phyloP scores from a whole-genome alignment of 1,140 invertebrate genomes.

The Phymastichus coffea region DNA sequence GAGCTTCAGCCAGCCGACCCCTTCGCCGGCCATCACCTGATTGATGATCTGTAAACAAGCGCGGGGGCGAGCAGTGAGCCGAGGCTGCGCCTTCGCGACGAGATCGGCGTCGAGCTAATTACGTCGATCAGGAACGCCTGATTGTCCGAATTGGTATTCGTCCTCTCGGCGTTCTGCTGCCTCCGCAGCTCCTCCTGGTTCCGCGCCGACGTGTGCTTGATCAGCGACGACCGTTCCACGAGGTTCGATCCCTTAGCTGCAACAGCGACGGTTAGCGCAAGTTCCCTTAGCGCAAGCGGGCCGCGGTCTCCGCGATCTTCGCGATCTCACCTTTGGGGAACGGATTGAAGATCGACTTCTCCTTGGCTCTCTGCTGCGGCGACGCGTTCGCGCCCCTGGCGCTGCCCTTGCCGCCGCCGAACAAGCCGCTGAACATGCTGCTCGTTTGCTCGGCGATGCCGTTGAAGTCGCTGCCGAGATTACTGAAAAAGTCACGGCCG shows the following conservation, averaged over 20 bases:
- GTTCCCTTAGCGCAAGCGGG: no score
- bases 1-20: constrained; percentile 94
- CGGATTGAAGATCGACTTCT: background rate
- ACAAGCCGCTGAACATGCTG: constrained; percentile 88
- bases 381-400: background rate
- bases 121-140: constrained; percentile 85
- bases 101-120: no score
- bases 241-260: constrained; percentile 67
- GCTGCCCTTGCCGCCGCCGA: constrained; percentile 57
- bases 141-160: constrained; percentile 79
- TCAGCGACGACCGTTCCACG: constrained; percentile 87
- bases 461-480: constrained; percentile 85
- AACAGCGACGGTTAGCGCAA: no score
- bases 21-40: constrained; percentile 92
- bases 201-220: constrained; percentile 74
- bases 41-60: constrained; percentile 80
- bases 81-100: no score
- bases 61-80: no score
- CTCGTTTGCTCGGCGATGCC: constrained; percentile 86
- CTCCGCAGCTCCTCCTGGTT: constrained; percentile 67
- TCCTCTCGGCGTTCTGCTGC: constrained; percentile 67
- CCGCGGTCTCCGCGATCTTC: no score
- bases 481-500: constrained; percentile 84
- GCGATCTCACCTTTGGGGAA: no score
- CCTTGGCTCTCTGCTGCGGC: background rate